Evolutionary conservation across 2,113 vertebrate species (phyloP), one percentile per base, ranked within the genome.

Genomic region (Albula glossodonta): DNA sequence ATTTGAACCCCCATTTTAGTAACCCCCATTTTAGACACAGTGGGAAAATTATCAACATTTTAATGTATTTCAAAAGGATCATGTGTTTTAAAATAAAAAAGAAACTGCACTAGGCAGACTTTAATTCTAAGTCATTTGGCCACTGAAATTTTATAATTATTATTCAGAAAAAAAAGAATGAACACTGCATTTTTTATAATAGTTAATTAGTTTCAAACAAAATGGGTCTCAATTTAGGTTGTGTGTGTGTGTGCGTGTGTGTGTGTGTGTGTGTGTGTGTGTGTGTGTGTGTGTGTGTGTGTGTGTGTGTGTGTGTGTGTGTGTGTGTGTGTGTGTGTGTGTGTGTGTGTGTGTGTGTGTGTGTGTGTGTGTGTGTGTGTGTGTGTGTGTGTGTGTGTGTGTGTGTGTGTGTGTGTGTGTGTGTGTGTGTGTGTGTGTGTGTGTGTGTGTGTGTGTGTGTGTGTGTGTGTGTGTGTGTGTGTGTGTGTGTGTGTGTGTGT

Each of bases 161-260:
- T 19, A 19, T 22, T 66, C 60, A 66, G 60, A 66, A 66, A 66
- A 15, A 19, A 7, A 15, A 41, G 31, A 41, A 41, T 1, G 31
- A 41, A 41, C 31, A 41, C 31, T 41, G 1, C 31, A 41, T 41
- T 41, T 41, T 41, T 41, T 41, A 41, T 41, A 41, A 41, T 41
- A 41, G 31, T 41, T 41, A 41, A 41, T 41, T 41, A 25, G 22
- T 25, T 74, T 2, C 70, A 60, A 83, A 15, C 19, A 51, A 92
- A 93, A 92, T 93, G 91, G 83, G 94, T 93, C 93, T 95, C 94
- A 95, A 95, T 94, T 95, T 94, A 91, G 92, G 80, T 81, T 85
- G 90, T n/a, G 10, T 63, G 70, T 74, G 31, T 41, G 31, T 41
- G 31, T 41, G 0, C 1, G 31, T 41, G 31, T 41, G 31, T 41